Percentiles rank a stretch among this genome's conserved stretches.
Evolutionary conservation across 2,113 vertebrate species (phyloP).

Genomic region (Sterna hirundo): DNA sequence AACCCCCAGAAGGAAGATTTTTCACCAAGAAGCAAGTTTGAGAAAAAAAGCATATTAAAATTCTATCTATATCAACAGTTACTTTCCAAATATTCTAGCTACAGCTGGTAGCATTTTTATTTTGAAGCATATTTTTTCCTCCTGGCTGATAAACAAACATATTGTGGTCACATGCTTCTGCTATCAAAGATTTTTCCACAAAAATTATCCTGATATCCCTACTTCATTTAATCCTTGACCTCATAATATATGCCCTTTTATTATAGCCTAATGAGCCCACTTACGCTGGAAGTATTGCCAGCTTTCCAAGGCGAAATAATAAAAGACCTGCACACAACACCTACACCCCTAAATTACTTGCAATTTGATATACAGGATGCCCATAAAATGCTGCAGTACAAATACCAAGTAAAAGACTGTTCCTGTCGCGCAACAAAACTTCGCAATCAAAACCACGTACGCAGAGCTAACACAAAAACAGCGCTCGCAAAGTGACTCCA

Average conservation of each 20-base stretch:
- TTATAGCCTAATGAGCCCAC: background rate
- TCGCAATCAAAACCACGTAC: background rate
- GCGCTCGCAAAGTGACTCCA: background rate
- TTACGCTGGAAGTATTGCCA: background rate
- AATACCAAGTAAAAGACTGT: background rate
- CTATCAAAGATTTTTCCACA: background rate
- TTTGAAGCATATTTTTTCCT: background rate
- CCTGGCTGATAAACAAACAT: background rate
- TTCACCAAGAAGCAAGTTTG: background rate
- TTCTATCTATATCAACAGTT: background rate
- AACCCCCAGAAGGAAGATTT: background rate
- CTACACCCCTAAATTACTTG: background rate
- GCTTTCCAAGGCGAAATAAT: background rate
- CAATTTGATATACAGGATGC: background rate
- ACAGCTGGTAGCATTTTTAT: background rate
- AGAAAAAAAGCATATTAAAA: background rate
- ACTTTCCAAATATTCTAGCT: background rate
- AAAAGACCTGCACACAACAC: background rate
- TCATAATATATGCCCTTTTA: background rate
- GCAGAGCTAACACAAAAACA: background rate
- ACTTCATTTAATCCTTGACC: background rate
- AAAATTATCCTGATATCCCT: background rate
- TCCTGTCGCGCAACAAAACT: background rate
- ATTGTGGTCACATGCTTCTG: background rate
- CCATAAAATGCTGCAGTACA: background rate